Base-by-base conservation (phyloP, 2,888 invertebrate genomes). In the Eupithecia subumbrata region DNA sequence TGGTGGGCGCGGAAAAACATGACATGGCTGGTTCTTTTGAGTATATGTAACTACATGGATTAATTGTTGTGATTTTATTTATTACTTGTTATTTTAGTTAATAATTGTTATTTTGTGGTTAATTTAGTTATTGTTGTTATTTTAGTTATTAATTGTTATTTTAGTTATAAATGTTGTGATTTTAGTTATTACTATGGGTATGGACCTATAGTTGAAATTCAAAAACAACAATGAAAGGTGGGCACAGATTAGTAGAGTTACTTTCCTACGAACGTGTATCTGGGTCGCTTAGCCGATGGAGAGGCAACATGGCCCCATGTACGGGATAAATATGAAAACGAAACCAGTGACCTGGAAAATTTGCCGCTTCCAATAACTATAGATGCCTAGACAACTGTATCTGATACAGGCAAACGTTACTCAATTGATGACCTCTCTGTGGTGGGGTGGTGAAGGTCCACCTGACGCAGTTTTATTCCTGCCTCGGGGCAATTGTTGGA, bases 281-380 rank as follows among this genome's bases (percentile, higher is more conserved):
- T 40, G 40, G 22, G 37, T 60, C 60, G 48, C 16, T 34, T 52
- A 52, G 48, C 40, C n/a, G 48, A 34, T 70, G 64, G 52, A 63
- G 45, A 67, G 70, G 63, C n/a, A 72, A 45, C 56, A 77, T 34
- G 70, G 68, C 11, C 11, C 60, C 30, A 40, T 52, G 52, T 64
- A 56, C 52, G 30, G 69, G 63, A 67, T 74, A 43, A 69, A 48
- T 67, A 76, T 76, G 64, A 71, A 71, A 74, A 71, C 69, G 45
- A 70, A 78, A 66, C 78, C 40, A 75, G 69, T 75, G 80, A 78
- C 75, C 76, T 73, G 79, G 80, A 81, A 80, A 80, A 77, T 72
- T 66, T 16, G 68, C 37, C 72, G 76, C 71, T 72, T 76, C 69
- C 69, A 66, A 69, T 71, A 71, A 18, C 34, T 71, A 70, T 60